These are phyloP conservation scores for Vollenhovia emeryi DNA, from an alignment of 1,140 invertebrate genomes.

Conservation along the genomic window DNA sequence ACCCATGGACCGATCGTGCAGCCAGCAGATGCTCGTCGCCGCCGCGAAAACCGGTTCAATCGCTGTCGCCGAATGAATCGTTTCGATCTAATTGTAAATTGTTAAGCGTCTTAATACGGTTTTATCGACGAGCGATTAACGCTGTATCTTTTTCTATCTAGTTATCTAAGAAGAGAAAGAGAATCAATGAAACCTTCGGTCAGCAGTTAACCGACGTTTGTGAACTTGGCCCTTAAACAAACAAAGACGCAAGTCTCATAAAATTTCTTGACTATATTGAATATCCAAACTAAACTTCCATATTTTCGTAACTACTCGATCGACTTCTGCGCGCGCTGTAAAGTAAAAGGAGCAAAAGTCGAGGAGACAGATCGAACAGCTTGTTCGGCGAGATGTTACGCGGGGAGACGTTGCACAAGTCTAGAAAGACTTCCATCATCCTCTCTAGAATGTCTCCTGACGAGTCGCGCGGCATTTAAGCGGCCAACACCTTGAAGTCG, in stretches of 20 bases:
- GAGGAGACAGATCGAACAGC: neutral
- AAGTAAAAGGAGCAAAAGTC: neutral
- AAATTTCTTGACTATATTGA: neutral
- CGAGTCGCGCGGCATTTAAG: conserved; percentile 51
- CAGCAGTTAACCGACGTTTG: too few relatives aligned
- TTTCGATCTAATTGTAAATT: neutral
- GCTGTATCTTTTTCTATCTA: too few relatives aligned
- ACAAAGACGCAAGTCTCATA: neutral
- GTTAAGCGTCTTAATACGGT: neutral
- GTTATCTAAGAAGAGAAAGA: too few relatives aligned
- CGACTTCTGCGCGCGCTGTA: neutral
- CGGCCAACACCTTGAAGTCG: conserved; percentile 36
- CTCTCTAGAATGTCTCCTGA: conserved; percentile 7
- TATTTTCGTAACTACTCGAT: neutral
- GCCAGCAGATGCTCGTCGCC: neutral
- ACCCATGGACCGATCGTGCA: conserved; percentile 27
- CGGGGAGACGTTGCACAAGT: conserved; percentile 28
- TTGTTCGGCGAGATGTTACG: neutral
- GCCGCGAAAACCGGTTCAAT: neutral
- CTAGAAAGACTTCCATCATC: conserved; percentile 8
- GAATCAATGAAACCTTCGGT: too few relatives aligned
- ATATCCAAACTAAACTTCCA: neutral
- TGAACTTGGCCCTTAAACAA: neutral
- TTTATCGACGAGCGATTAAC: neutral
- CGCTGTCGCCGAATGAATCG: neutral